Percentiles rank a stretch among this genome's conserved stretches.
Evolutionary conservation across 2,797 vertebrate species (phyloP).

Genomic region (Oryzias sinensis): DNA sequence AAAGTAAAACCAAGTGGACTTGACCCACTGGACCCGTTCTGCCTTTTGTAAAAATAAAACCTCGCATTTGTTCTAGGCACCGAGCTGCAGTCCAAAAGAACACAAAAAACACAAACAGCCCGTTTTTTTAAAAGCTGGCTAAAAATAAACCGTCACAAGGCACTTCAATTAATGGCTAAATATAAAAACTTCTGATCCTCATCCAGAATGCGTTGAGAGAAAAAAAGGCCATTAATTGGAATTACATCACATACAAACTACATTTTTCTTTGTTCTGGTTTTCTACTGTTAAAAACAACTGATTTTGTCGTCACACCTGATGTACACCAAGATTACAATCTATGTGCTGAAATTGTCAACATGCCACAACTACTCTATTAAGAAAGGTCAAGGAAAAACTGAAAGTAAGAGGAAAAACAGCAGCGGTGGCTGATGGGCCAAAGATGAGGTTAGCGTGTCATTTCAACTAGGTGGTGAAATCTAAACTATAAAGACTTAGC

Average conservation of each 20-base stretch:
- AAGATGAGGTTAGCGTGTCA: constrained; percentile 52
- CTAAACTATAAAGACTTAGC: constrained; percentile 60
- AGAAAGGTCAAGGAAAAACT: background rate
- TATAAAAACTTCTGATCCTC: constrained; percentile 59
- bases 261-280: constrained; percentile 27
- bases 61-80: background rate
- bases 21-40: constrained; percentile 20
- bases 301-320: constrained; percentile 5
- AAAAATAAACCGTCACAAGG: constrained; percentile 60
- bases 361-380: no score
- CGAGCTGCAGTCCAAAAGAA: constrained; percentile 16
- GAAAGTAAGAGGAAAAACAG: constrained; percentile 23
- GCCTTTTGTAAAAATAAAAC: constrained; percentile 17
- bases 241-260: constrained; percentile 21
- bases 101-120: constrained; percentile 40
- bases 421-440: constrained; percentile 47
- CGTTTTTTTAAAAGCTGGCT: constrained; percentile 47
- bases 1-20: constrained; percentile 37
- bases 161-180: constrained; percentile 58
- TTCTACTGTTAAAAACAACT: constrained; percentile 15
- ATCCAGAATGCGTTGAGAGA: constrained; percentile 36
- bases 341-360: background rate
- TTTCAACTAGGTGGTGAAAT: constrained; percentile 68
- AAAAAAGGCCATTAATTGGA: constrained; percentile 20
- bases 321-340: background rate